These are phyloP conservation scores for Oscheius sp. DNA, from an alignment of 2,888 invertebrate genomes.

Conservation along the genomic window DNA sequence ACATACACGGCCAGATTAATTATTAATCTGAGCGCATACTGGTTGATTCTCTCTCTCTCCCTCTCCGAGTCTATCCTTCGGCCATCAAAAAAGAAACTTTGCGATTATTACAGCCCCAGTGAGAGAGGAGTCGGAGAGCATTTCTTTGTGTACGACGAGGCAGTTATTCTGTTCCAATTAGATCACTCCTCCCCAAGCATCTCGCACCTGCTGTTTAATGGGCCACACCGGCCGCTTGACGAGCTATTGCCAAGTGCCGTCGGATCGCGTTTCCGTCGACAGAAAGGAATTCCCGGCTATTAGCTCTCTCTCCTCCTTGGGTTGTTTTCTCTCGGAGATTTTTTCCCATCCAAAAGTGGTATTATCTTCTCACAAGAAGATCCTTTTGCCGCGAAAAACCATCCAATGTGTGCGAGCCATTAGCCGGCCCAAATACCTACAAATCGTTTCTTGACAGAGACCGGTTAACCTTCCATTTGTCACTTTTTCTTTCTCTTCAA, in stretches of 20 bases:
- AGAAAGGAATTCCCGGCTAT: conserved; percentile 9
- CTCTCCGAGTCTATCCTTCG: neutral
- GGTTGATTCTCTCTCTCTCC: neutral
- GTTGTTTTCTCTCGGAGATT: too few relatives aligned
- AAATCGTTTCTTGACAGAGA: conserved; percentile 4
- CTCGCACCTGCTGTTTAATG: conserved; percentile 26
- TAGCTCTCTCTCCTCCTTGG: neutral
- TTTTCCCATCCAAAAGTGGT: neutral
- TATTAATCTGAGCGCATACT: neutral
- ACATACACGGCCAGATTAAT: conserved; percentile 9
- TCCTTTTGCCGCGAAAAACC: neutral
- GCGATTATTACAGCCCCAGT: too few relatives aligned
- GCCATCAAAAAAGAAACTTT: too few relatives aligned
- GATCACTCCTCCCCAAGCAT: neutral
- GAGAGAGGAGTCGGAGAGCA: neutral
- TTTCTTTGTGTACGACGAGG: neutral
- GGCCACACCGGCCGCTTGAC: conserved; percentile 21
- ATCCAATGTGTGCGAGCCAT: conserved; percentile 1
- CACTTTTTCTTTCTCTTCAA: neutral
- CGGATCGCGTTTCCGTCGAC: conserved; percentile 24
- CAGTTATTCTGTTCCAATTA: neutral
- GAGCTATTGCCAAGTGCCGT: conserved; percentile 17
- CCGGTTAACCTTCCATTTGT: neutral
- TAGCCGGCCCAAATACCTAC: conserved; percentile 12
- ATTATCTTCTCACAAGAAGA: neutral